Evolutionary conservation across 2,113 vertebrate genomes (phyloP).

Genomic region (Ancistrus triradiatus): DNA sequence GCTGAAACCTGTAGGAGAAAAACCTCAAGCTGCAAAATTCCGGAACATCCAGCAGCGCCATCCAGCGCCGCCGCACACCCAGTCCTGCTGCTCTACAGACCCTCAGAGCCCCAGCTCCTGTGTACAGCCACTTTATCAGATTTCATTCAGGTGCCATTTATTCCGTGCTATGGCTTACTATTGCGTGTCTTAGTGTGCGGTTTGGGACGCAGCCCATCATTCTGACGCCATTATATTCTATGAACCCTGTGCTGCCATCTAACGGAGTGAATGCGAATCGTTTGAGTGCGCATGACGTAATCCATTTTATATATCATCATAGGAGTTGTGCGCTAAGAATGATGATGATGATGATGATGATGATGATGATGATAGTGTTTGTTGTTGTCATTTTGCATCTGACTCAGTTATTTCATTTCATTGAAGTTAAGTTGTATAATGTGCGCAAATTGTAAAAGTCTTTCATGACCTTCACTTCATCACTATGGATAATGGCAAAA

Average conservation of each 20-base stretch:
- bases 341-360: too few species aligned
- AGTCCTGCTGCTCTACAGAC: neutral
- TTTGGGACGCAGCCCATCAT: neutral
- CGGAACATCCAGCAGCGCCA: constrained; percentile 46
- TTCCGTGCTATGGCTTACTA: neutral
- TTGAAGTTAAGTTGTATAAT: too few species aligned
- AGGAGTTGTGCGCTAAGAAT: too few species aligned
- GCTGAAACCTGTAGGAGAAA: constrained; percentile 29
- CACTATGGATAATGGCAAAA: too few species aligned
- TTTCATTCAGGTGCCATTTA: neutral
- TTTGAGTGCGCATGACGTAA: constrained; percentile 38
- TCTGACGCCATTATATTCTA: neutral
- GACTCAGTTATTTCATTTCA: too few species aligned
- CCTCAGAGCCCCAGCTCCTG: neutral
- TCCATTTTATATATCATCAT: too few species aligned
- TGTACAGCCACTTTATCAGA: neutral
- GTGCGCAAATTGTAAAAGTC: too few species aligned
- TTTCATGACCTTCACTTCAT: too few species aligned
- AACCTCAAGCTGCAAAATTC: constrained; percentile 30
- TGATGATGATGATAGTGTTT: too few species aligned
- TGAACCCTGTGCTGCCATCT: constrained; percentile 39
- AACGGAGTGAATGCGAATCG: constrained; percentile 2
- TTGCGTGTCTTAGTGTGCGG: neutral
- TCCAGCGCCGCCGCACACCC: constrained; percentile 38
- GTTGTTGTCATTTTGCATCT: too few species aligned